Evolutionary conservation across 1,140 invertebrate species (phyloP).

Genomic region (Trichogramma pretiosum): DNA sequence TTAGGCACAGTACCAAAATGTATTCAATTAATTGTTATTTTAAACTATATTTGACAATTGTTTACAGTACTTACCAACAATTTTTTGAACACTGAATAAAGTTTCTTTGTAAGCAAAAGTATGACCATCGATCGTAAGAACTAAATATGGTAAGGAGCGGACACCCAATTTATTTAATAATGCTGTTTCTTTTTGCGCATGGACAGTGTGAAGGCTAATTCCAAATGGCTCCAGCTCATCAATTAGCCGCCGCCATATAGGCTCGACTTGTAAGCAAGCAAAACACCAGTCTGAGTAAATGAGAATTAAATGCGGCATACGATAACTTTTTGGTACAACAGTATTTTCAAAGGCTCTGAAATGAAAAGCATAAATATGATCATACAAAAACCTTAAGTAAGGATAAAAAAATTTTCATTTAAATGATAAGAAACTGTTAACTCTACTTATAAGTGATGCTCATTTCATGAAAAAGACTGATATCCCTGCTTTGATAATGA

Average conservation of each 20-base stretch:
- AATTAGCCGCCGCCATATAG: constrained; percentile 70
- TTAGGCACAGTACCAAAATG: no score
- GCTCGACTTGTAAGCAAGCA: constrained; percentile 75
- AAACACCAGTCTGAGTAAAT: constrained; percentile 93
- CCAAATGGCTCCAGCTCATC: constrained; percentile 75
- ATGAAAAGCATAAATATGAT: no score
- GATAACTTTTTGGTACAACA: constrained; percentile 71
- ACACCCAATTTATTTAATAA: constrained; percentile 71
- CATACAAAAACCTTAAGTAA: no score
- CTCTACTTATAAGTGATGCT: constrained; percentile 75
- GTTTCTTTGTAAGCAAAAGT: constrained; percentile 72
- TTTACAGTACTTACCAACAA: constrained; percentile 54
- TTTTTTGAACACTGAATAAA: constrained; percentile 64
- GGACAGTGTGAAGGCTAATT: constrained; percentile 66
- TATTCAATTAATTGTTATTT: no score
- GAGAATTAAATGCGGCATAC: constrained; percentile 72
- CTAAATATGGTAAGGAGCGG: constrained; percentile 69
- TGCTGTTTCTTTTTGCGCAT: constrained; percentile 69
- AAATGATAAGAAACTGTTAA: background rate
- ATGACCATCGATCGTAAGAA: constrained; percentile 73
- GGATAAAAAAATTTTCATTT: background rate
- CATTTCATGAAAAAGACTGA: constrained; percentile 75
- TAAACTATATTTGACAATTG: no score
- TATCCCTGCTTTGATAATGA: constrained; percentile 70
- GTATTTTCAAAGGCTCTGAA: constrained; percentile 78